phyloP scores from a whole-genome alignment of 2,797 vertebrate species.

The Enteromius anoplus region DNA sequence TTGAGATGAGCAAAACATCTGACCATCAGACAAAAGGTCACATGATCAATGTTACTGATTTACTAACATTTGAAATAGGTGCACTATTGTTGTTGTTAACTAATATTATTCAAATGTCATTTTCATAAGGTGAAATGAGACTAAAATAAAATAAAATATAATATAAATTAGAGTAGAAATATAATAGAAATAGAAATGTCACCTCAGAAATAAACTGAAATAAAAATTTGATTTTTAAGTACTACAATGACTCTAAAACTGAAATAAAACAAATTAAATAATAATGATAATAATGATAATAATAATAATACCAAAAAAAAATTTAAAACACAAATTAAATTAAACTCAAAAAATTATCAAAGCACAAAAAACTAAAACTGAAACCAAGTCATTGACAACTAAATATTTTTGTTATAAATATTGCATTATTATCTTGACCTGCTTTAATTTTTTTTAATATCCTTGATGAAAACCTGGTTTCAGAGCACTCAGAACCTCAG shows the following conservation, averaged over 20 bases:
- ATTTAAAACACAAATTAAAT: background rate
- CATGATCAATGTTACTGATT: background rate
- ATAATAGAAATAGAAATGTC: background rate
- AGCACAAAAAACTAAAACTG: background rate
- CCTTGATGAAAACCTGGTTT: too few species aligned
- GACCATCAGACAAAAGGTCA: background rate
- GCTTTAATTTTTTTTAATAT: too few species aligned
- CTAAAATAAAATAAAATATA: background rate
- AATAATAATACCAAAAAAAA: too few species aligned
- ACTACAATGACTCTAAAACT: background rate
- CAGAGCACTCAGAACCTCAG: too few species aligned
- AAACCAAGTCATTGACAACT: background rate
- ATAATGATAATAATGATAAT: background rate
- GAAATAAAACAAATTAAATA: background rate
- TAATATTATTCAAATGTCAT: background rate
- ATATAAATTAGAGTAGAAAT: background rate
- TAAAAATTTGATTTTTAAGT: background rate
- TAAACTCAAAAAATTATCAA: background rate
- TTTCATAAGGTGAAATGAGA: background rate
- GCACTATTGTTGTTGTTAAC: background rate
- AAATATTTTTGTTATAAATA: too few species aligned
- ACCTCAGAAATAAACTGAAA: background rate
- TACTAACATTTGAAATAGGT: slow-evolving; percentile 24
- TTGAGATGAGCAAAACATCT: background rate
- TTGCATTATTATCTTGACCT: too few species aligned